Evolutionary conservation across 1,140 invertebrate genomes (phyloP).

Genomic region (Dryas iulia): DNA sequence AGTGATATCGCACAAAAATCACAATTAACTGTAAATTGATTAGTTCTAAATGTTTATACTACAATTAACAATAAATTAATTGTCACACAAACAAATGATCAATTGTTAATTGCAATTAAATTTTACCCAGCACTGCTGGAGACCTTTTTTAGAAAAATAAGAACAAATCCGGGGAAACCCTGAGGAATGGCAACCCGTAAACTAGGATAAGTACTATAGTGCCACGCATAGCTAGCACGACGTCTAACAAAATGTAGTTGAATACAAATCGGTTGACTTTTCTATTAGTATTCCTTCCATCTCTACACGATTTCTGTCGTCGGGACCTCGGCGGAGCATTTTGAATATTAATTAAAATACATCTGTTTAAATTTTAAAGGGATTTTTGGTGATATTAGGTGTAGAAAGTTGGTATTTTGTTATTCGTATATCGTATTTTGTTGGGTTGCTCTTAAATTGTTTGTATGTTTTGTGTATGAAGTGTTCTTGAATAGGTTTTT

Average conservation of each 20-base stretch:
- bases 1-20: no score
- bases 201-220: conserved; percentile 50
- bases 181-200: no score
- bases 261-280: conserved; percentile 56
- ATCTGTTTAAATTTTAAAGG: conserved; percentile 38
- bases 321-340: conserved; percentile 49
- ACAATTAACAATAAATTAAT: no score
- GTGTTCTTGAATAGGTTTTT: not conserved
- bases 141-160: no score
- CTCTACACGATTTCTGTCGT: conserved; percentile 68
- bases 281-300: conserved; percentile 54
- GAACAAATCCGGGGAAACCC: no score
- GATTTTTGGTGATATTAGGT: conserved; percentile 36
- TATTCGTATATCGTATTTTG: conserved; percentile 20
- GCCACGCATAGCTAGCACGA: conserved; percentile 50
- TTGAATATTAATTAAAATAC: conserved; percentile 65
- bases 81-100: no score
- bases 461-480: not conserved
- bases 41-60: no score
- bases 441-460: not conserved
- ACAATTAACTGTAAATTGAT: no score
- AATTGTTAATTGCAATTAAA: no score
- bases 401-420: conserved; percentile 49
- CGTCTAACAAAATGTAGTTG: conserved; percentile 47
- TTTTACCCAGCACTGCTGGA: no score